These are phyloP conservation scores for Salmo trutta DNA, from an alignment of 2,797 vertebrate genomes.

Conservation along the genomic window DNA sequence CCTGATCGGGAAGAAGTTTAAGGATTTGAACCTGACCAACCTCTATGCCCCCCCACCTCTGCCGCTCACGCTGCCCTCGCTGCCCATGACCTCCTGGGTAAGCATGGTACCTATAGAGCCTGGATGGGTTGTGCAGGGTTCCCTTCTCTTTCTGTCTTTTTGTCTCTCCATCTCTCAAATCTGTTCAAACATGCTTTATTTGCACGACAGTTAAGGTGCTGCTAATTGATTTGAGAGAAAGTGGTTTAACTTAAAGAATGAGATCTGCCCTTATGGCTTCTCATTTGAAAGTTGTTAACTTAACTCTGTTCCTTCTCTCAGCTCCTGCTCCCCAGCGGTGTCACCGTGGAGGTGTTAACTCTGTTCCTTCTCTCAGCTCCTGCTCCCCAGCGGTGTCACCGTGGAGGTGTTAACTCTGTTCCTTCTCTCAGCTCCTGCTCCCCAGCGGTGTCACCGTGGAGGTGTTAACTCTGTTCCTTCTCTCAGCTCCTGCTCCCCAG, in stretches of 20 bases:
- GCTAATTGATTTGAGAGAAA: too few relatives aligned
- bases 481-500: conserved; percentile 91
- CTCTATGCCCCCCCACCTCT: conserved; percentile 84
- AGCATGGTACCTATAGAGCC: conserved; percentile 43
- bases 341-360: conserved; percentile 86
- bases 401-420: conserved; percentile 81
- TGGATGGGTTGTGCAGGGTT: not conserved
- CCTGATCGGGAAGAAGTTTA: conserved; percentile 94
- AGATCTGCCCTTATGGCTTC: not conserved
- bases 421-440: conserved; percentile 83
- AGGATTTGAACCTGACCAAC: conserved; percentile 92
- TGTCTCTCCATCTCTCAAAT: not conserved
- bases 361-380: conserved; percentile 76
- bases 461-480: conserved; percentile 60
- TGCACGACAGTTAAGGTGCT: too few relatives aligned
- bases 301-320: conserved; percentile 49
- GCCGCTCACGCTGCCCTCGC: conserved; percentile 35
- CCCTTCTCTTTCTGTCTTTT: not conserved
- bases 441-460: conserved; percentile 93
- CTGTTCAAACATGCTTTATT: too few relatives aligned
- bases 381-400: conserved; percentile 90
- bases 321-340: conserved; percentile 92
- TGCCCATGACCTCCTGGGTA: conserved; percentile 96
- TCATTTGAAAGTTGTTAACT: not conserved
- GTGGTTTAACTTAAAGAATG: not conserved